Conservation (phyloP, 1,140 invertebrate genomes). For the Thalassaphorura encarpata region DNA sequence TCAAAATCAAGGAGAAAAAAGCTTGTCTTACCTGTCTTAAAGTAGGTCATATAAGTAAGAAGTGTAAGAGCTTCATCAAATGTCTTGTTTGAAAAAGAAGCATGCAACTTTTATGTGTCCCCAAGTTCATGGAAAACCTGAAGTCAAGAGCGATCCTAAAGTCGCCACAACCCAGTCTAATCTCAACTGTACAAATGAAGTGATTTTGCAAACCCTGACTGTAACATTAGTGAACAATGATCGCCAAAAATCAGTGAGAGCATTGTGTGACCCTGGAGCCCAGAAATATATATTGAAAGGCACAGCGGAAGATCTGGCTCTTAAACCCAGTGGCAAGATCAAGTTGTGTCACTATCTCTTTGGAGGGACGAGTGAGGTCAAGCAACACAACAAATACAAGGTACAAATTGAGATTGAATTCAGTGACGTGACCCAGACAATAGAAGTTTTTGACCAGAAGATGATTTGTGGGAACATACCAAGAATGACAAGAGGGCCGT, state of each 20-base stretch:
- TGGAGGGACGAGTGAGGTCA: not conserved
- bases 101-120: slow-evolving; percentile 5
- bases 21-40: slow-evolving; percentile 7
- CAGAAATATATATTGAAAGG: slow-evolving; percentile 1
- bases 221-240: not conserved
- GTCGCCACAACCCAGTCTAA: not conserved
- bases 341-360: not conserved
- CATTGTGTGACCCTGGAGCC: not conserved
- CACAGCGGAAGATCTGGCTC: not conserved
- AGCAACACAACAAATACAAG: not conserved
- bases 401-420: not conserved
- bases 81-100: not conserved
- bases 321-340: not conserved
- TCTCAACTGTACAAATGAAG: slow-evolving; percentile 1
- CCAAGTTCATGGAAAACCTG: no score
- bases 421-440: not conserved
- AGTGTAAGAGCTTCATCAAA: not conserved
- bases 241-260: not conserved
- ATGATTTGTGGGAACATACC: not conserved
- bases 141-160: not conserved
- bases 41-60: not conserved
- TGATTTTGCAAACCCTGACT: not conserved
- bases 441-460: slow-evolving; percentile 7
- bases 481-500: slow-evolving; percentile 4
- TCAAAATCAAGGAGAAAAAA: not conserved